Base-by-base conservation (phyloP, 35 echinoderm and acorn worm species). In the Strongylocentrotus purpuratus region DNA sequence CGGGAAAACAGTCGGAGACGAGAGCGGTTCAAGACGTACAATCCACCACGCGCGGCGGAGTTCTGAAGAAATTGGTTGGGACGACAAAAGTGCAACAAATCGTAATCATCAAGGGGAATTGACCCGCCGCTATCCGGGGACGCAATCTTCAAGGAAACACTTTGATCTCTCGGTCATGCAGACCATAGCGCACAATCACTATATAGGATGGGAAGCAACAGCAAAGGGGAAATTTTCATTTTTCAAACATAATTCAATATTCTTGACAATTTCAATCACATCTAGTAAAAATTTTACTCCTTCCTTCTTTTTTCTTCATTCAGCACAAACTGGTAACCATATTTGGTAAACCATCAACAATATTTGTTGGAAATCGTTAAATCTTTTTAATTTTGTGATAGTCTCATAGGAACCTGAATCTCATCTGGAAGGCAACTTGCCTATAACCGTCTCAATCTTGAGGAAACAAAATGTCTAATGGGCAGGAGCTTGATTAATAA, bases 1-100 rank as follows among this genome's bases (percentile, higher is more conserved):
- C 14, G 87, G 22, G 87, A 88, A 31, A 41, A 88, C 87, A 25
- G 32, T 12, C 87, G 45, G 45, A 46, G 12, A 41, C 33, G 45
- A 89, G 87, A 89, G 87, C 87, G 32, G 87, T 31, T 14, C 87
- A 89, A 89, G 87, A 89, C 87, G 87, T 31, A 86, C 87, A 46
- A 41, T 33, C 32, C 87, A 18, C 32, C 87, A 18, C 70, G 11
- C 87, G 87, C 87, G 87, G 87, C 87, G 87, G 87, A 89, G 87
- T 89, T 89, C 87, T 89, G 87, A 89, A 89, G 87, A 89, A 89
- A 89, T 18, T 15, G 87, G 7, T 18, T 33, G 33, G 87, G 65
- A 22, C 65, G 65, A n/a, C 7, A 89, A 89, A 89, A 89, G 87
- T 89, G 87, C 87, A 89, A 45, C 33, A 89, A 45, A 46, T 45